Conservation (phyloP, 2,888 invertebrate genomes). For the Melipona beecheii region DNA sequence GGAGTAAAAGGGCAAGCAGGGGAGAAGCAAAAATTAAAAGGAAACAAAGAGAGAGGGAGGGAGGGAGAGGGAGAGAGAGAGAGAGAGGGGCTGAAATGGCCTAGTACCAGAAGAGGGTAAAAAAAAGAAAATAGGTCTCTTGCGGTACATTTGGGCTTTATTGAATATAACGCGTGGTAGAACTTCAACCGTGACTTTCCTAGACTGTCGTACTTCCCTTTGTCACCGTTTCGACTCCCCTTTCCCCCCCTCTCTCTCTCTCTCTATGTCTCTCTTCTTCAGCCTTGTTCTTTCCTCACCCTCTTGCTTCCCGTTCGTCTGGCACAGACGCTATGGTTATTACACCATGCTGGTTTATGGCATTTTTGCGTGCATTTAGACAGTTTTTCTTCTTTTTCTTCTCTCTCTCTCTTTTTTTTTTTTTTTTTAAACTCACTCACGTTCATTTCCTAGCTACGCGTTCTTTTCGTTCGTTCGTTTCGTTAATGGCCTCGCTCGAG, state of each 20-base stretch:
- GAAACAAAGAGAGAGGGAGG: not conserved
- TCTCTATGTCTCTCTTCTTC: not conserved
- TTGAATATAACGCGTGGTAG: constrained; percentile 77
- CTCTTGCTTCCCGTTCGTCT: not conserved
- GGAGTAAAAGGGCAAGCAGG: not conserved
- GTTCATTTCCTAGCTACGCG: not conserved
- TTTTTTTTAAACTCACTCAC: not conserved
- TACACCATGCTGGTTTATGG: constrained; percentile 74
- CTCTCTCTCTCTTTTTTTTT: not conserved
- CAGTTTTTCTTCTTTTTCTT: constrained; percentile 41
- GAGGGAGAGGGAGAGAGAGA: not conserved
- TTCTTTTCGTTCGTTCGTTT: not conserved
- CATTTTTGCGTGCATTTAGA: constrained; percentile 76
- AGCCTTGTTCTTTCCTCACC: not conserved
- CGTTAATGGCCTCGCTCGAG: constrained; percentile 54
- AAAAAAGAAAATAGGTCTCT: constrained; percentile 73
- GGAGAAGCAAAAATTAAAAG: not conserved
- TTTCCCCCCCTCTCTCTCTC: constrained; percentile 15
- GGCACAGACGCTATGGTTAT: constrained; percentile 71
- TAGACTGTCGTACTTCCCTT: constrained; percentile 63
- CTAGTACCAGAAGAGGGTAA: constrained; percentile 48
- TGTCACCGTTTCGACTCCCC: constrained; percentile 44
- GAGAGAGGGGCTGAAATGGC: constrained; percentile 61
- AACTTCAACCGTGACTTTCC: constrained; percentile 66
- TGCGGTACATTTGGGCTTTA: constrained; percentile 80